A percentile compares a stretch with the other conserved stretches of the same genome.
Evolutionary conservation across 2,797 vertebrate genomes (phyloP).

Genomic region (Spondyliosoma cantharus): DNA sequence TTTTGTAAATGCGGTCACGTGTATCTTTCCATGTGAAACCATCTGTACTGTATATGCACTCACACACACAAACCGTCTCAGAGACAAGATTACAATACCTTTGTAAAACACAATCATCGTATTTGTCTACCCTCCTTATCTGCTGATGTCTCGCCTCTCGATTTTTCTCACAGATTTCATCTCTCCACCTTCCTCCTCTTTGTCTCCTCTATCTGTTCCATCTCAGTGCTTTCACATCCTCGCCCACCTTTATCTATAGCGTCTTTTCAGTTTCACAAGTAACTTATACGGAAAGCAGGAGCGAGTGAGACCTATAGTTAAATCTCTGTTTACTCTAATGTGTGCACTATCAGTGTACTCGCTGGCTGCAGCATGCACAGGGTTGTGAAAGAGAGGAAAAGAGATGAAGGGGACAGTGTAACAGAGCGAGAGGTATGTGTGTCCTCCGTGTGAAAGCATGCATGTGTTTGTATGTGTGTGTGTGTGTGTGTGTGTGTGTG

Average conservation of each 20-base stretch:
- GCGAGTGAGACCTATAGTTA: slow-evolving; percentile 15
- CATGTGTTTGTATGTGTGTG: slow-evolving; percentile 18
- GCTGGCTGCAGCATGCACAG: background rate
- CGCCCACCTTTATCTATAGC: background rate
- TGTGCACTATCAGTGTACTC: slow-evolving; percentile 20
- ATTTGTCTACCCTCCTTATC: slow-evolving; percentile 55
- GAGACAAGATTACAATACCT: slow-evolving; percentile 2
- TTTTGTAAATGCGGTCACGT: slow-evolving; percentile 15
- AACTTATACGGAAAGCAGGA: slow-evolving; percentile 27
- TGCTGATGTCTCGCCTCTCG: slow-evolving; percentile 41
- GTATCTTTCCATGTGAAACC: slow-evolving; percentile 16
- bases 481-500: slow-evolving; percentile 13
- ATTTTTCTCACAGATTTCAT: slow-evolving; percentile 60
- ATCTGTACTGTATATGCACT: slow-evolving; percentile 9
- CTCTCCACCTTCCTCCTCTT: slow-evolving; percentile 43
- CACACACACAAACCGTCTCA: background rate
- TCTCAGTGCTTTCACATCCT: slow-evolving; percentile 34
- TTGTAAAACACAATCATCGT: slow-evolving; percentile 29
- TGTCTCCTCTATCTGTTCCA: slow-evolving; percentile 51
- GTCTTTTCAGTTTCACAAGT: slow-evolving; percentile 21
- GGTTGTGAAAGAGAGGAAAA: slow-evolving; percentile 9
- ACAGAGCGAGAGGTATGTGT: background rate
- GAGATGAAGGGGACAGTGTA: slow-evolving; percentile 8
- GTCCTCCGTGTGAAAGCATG: slow-evolving; percentile 25
- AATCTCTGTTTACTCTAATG: slow-evolving; percentile 29